Base-by-base conservation (phyloP, 2,888 invertebrate species). In the Meandrusa payeni region DNA sequence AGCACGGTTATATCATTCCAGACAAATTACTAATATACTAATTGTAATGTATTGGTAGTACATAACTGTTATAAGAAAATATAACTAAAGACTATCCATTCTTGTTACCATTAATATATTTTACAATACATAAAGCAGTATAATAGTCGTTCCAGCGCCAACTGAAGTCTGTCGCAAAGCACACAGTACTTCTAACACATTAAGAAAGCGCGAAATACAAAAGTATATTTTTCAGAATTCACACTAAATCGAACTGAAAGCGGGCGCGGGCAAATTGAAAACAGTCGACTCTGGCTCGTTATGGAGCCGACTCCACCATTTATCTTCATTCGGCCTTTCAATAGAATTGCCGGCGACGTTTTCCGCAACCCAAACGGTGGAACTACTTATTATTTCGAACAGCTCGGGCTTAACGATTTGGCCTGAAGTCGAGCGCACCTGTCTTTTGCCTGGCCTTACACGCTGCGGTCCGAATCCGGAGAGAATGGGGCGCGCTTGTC, bases 321-420 rank as follows among this genome's bases (percentile, higher is more conserved):
- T 86, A 81, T 86, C 86, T 82, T 82, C 77, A 83, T 85, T 83
- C 79, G 72, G 75, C 69, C 76, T 78, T 83, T 78, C 80, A 79
- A 78, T 85, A 64, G 76, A 80, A 80, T 81, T 83, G 79, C 74
- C 73, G 63, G 72, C 66, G 78, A 81, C 83, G 77, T 77, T 77
- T 64, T 64, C 76, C 74, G 82, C 82, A 82, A 77, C 76, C 80
- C 78, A 79, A 82, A 77, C 72, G 78, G 67, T 71, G 60, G 71
- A 74, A 78, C 83, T 83, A 81, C 82, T 82, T 85, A 83, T 86
- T 85, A 85, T 85, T 82, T 78, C 59, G 76, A 82, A 69, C 82
- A 68, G 76, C 69, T 69, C 71, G 62, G 64, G 72, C 76, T 79
- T 82, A 81, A 83, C 80, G 79, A 85, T 79, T 83, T 71, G 72